phyloP scores from a whole-genome alignment of 2,888 invertebrate species.

The Drosophila parthenogenetica region DNA sequence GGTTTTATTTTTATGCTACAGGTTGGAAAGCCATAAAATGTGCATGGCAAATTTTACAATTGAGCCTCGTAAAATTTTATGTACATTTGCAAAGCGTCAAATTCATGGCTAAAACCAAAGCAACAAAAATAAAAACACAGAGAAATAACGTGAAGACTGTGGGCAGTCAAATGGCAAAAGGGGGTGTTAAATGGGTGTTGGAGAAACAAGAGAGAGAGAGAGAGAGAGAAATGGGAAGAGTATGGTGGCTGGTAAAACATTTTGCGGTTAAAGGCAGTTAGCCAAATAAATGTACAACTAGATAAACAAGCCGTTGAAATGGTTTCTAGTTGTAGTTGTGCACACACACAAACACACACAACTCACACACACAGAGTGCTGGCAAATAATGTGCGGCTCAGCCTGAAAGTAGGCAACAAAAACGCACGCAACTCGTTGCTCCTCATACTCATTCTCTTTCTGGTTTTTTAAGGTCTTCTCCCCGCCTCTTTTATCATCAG shows the following conservation, averaged over 20 bases:
- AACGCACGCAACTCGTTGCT: conserved; percentile 30
- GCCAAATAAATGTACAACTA: conserved; percentile 78
- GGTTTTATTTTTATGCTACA: conserved; percentile 50
- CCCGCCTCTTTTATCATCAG: conserved; percentile 51
- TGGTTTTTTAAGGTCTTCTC: background rate
- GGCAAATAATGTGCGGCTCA: conserved; percentile 51
- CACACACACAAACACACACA: conserved; percentile 18
- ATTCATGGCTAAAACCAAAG: conserved; percentile 31
- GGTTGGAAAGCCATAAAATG: conserved; percentile 66
- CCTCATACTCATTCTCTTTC: background rate
- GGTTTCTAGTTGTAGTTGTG: conserved; percentile 41
- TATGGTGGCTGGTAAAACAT: conserved; percentile 36
- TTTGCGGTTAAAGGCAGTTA: conserved; percentile 76
- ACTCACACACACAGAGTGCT: conserved; percentile 3
- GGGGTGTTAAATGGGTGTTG: background rate
- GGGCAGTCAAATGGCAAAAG: conserved; percentile 15
- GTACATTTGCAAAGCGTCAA: conserved; percentile 57
- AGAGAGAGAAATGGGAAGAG: background rate
- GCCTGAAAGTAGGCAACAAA: conserved; percentile 62
- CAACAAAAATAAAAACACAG: conserved; percentile 14
- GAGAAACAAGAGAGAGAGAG: background rate
- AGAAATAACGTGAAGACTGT: conserved; percentile 19
- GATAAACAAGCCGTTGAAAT: conserved; percentile 73
- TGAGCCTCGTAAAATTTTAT: conserved; percentile 70
- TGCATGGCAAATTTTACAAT: conserved; percentile 65